Percentiles rank a stretch among this genome's conserved stretches.
Conservation (phyloP, 23 tunicate species). For the Corella eumyota region DNA sequence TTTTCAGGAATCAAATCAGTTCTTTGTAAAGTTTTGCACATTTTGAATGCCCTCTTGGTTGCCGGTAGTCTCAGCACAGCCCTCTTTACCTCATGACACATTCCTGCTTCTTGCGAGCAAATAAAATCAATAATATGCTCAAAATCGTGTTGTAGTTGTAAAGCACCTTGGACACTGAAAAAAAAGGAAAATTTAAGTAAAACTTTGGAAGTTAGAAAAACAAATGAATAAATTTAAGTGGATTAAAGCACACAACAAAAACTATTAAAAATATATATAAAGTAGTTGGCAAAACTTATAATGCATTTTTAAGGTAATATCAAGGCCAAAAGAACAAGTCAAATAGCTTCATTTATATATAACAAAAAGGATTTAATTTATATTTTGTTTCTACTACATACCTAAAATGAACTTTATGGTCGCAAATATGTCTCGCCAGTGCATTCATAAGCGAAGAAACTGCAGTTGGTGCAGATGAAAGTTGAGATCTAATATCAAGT, state of each 20-base stretch:
- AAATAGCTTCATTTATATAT: too few species aligned
- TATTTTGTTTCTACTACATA: too few species aligned
- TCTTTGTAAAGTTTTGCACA: conserved; percentile 26
- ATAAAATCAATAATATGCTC: conserved; percentile 40
- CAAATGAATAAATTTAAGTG: neutral
- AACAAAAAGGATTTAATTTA: too few species aligned
- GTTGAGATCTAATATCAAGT: conserved; percentile 46
- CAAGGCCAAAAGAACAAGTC: too few species aligned
- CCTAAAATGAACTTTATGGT: conserved; percentile 43
- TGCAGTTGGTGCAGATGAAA: conserved; percentile 55
- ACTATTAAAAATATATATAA: neutral
- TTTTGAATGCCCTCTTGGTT: conserved; percentile 42
- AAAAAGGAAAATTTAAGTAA: neutral
- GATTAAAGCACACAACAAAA: neutral
- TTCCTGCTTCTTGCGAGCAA: conserved; percentile 14
- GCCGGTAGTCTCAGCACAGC: conserved; percentile 25
- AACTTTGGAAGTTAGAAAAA: neutral
- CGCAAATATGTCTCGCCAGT: conserved; percentile 20
- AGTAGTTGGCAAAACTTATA: neutral
- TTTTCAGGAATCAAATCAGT: conserved; percentile 16
- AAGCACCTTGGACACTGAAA: conserved; percentile 64
- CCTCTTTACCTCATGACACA: conserved; percentile 27
- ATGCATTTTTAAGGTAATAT: neutral
- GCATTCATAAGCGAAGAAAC: conserved; percentile 51
- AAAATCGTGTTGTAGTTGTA: conserved; percentile 62